A percentile compares a stretch with the other conserved stretches of the same genome.
These are phyloP conservation scores for Brachionus calyciflorus DNA, from an alignment of 1,140 invertebrate species.

Conservation along the genomic window DNA sequence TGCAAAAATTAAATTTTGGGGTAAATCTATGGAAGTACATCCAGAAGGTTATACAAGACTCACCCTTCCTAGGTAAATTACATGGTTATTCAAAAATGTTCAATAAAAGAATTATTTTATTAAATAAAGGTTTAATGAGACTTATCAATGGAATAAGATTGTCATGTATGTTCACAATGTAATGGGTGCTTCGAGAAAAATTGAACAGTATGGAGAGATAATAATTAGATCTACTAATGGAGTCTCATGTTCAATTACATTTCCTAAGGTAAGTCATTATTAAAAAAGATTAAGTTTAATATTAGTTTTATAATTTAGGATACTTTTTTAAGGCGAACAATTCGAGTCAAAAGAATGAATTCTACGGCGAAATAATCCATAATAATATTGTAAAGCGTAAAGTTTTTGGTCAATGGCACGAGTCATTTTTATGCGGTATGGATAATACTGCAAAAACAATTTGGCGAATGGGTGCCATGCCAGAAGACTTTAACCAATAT, in stretches of 20 bases:
- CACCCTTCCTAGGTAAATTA: slow-evolving; percentile 60
- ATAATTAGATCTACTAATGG: slow-evolving; percentile 66
- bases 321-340: slow-evolving; percentile 2
- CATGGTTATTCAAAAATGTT: too few relatives aligned
- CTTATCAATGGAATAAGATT: slow-evolving; percentile 80
- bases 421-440: slow-evolving; percentile 35
- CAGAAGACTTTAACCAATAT: slow-evolving; percentile 74
- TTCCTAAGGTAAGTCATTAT: slow-evolving; percentile 76
- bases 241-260: slow-evolving; percentile 74
- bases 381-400: slow-evolving; percentile 43
- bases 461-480: slow-evolving; percentile 68
- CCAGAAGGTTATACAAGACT: slow-evolving; percentile 62
- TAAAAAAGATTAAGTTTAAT: too few relatives aligned
- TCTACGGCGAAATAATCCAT: slow-evolving; percentile 31
- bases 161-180: slow-evolving; percentile 82
- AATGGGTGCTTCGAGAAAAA: slow-evolving; percentile 74
- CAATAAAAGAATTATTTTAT: background rate
- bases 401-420: slow-evolving; percentile 47
- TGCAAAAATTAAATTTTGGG: slow-evolving; percentile 62
- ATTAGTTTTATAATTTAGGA: background rate
- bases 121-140: slow-evolving; percentile 61
- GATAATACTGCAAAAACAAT: slow-evolving; percentile 46
- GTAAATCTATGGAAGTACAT: slow-evolving; percentile 62
- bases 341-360: slow-evolving; percentile 42
- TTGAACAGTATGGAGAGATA: slow-evolving; percentile 81